A percentile compares a stretch with the other conserved stretches of the same genome.
Evolutionary conservation across 2,888 invertebrate species (phyloP).

Genomic region (Tribolium freemani): DNA sequence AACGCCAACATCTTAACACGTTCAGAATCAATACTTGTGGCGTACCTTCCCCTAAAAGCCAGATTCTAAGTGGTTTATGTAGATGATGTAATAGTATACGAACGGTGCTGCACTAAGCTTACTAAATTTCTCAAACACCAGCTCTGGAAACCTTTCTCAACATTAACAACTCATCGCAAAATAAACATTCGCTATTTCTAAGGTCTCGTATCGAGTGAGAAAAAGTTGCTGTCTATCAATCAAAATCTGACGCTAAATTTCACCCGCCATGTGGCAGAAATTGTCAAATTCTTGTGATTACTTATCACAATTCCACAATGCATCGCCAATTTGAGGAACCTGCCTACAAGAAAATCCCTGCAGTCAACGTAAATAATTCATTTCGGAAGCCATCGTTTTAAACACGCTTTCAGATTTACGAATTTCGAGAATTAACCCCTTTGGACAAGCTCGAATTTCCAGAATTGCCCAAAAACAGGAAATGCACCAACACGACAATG

Average conservation of each 20-base stretch:
- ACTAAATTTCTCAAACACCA: slow-evolving; percentile 41
- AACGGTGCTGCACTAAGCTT: slow-evolving; percentile 37
- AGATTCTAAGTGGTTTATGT: slow-evolving; percentile 42
- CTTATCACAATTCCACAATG: too few species aligned
- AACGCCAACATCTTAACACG: slow-evolving; percentile 38
- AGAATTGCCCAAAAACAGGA: slow-evolving; percentile 7
- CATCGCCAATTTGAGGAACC: not conserved
- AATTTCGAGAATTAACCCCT: not conserved
- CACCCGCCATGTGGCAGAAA: too few species aligned
- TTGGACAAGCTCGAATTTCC: slow-evolving; percentile 1
- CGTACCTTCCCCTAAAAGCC: slow-evolving; percentile 40
- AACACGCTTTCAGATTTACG: not conserved
- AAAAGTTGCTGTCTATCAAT: too few species aligned
- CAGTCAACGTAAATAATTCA: not conserved
- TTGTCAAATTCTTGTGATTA: too few species aligned
- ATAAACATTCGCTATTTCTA: too few species aligned
- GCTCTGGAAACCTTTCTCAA: not conserved
- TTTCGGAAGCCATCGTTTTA: not conserved
- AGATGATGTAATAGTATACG: slow-evolving; percentile 42
- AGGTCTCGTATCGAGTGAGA: too few species aligned
- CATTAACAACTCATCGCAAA: not conserved
- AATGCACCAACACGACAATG: not conserved
- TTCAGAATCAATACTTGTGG: slow-evolving; percentile 39
- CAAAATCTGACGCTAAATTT: too few species aligned
- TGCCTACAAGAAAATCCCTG: not conserved